Evolutionary conservation across 2,113 vertebrate species (phyloP), one percentile per base, ranked within the genome.

Genomic region (Nibea albiflora): DNA sequence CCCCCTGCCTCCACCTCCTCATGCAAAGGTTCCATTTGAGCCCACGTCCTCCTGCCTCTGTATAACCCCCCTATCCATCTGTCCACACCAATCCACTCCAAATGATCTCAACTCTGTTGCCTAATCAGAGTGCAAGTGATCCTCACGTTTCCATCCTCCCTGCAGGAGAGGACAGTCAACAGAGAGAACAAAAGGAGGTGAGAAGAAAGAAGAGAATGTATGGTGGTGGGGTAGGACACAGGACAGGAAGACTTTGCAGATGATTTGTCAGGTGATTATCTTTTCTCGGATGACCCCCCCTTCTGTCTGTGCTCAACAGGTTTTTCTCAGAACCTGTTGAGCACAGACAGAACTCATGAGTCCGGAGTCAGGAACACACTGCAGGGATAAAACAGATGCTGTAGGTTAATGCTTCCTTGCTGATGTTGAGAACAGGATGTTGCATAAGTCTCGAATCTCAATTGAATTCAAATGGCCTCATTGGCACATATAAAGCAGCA

Each of bases 401-500:
- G 61, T 67, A 85, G 57, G 58, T 80, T 78, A 85, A 73, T 70
- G 22, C 79, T 78, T 78, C 79, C 83, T 76, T 24, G 66, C 74
- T 80, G 49, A 66, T 75, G 79, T 65, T 14, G 57, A 80, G 57
- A 76, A 83, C 84, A 87, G 87, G 76, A 90, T 76, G 86, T 89
- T 90, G 72, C 79, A 73, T 73, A 80, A 85, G 72, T 57, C 69
- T 81, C 6, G 61, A 74, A 71, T 67, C 75, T 82, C 74, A 77
- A 31, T 14, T 81, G 72, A 73, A 73, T 73, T 83, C 52, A 64
- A 88, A 46, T 63, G 56, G 80, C 67, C 78, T 85, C 70, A 49
- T 46, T 90, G 89, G 76, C 73, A 66, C 47, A n/a, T n/a, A n/a
- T n/a, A n/a, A n/a, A n/a, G n/a, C n/a, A n/a, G n/a, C n/a, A n/a